Base-by-base conservation (phyloP, 2,113 vertebrate genomes). In the Cyanoramphus novaezelandiae region DNA sequence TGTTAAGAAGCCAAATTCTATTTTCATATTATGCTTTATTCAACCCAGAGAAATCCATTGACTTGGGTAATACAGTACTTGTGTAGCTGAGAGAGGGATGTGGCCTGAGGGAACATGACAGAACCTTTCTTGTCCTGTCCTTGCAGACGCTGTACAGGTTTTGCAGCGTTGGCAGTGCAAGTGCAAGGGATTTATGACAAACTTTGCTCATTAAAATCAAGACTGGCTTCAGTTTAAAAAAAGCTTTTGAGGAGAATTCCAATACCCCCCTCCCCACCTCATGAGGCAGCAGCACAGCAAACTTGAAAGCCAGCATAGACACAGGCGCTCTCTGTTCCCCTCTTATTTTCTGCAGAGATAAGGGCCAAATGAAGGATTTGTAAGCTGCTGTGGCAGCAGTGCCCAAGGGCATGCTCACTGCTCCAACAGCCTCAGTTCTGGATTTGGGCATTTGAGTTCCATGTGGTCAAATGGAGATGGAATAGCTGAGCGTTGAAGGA, bases 11-110 rank as follows among this genome's bases (percentile, higher is more conserved):
- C 65, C 92, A 86, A 2, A 20, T 11, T 28, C 10, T 37, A 6
- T 67, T 95, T 94, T 49, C 67, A 72, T 1, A 44, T 60, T 44
- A 8, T 57, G 49, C 77, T 96, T 96, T 95, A 97, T 94, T 96
- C 53, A 76, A 33, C 64, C 6, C 80, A 44, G 52, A 93, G 77
- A 76, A 72, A 41, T 11, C 21, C 74, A 8, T 8, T 17, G 88
- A 12, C 39, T 75, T 24, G 17, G 77, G 75, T 21, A 64, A 49
- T 39, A 67, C 88, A 93, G 86, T 15, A 55, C 35, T 3, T 17
- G 10, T 35, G 64, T 24, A 64, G 82, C 81, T 4, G 2, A 19
- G 49, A 25, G 53, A n/a, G 39, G 82, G 55, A 43, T 2, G 17
- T 1, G 4, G 70, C 67, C 77, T 24, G 41, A 74, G 46, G n/a